These are phyloP conservation scores for Ruditapes philippinarum DNA, from an alignment of 1,140 invertebrate species.

Conservation along the genomic window DNA sequence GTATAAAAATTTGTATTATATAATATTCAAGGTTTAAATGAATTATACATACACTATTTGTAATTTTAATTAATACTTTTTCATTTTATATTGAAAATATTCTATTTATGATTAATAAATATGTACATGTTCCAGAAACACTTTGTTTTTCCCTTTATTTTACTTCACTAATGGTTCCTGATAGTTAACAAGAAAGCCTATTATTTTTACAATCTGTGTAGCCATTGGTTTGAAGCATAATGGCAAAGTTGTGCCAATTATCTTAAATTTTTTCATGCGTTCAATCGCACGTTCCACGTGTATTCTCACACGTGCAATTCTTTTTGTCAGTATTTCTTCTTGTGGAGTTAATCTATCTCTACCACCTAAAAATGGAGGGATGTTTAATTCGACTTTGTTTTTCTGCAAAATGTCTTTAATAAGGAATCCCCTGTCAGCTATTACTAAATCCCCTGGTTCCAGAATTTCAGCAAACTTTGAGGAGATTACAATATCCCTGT, in stretches of 20 bases:
- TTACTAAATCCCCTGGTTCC: conserved; percentile 68
- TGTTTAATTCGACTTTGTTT: conserved; percentile 59
- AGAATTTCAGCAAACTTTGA: conserved; percentile 72
- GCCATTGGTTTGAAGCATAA: conserved; percentile 32
- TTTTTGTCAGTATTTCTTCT: conserved; percentile 52
- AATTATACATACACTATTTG: too few relatives aligned
- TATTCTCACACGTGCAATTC: conserved; percentile 52
- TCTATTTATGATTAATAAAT: too few relatives aligned
- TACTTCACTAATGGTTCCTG: conserved; percentile 19
- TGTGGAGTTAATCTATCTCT: conserved; percentile 37
- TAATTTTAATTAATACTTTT: too few relatives aligned
- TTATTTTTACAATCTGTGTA: conserved; percentile 32
- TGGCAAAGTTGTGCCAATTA: conserved; percentile 17
- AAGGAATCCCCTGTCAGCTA: conserved; percentile 70
- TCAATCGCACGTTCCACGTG: conserved; percentile 48
- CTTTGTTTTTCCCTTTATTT: too few relatives aligned
- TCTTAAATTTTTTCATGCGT: conserved; percentile 57
- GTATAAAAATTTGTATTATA: too few relatives aligned
- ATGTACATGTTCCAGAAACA: too few relatives aligned
- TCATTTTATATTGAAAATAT: too few relatives aligned
- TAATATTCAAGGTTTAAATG: too few relatives aligned
- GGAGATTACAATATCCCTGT: conserved; percentile 76
- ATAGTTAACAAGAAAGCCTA: conserved; percentile 46
- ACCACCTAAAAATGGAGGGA: conserved; percentile 59
- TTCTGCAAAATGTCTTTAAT: conserved; percentile 65